Base-by-base conservation (phyloP, 2,113 vertebrate genomes). In the Chrysochloris asiatica region DNA sequence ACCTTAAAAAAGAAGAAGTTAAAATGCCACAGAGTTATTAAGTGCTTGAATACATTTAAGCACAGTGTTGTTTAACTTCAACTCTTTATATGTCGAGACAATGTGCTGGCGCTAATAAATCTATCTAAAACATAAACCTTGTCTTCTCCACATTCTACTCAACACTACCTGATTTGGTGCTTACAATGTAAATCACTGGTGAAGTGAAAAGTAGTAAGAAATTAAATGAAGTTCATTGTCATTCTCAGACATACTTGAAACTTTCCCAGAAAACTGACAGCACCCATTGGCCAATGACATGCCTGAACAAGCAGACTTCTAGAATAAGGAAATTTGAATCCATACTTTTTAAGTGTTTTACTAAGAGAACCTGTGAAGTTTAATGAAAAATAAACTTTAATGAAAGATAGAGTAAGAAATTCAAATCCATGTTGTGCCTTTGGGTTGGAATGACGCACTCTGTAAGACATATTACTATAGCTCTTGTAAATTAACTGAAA, bases 111-210 rank as follows among this genome's bases (percentile, higher is more conserved):
- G 33, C 9, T 8, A 80, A 76, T 50, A 38, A 88, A 81, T 77
- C 73, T 7, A n/a, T 12, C 13, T 6, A 72, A 71, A 43, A 52
- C 12, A 48, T 11, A 30, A 88, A 43, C 45, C 13, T 48, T 7
- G 14, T 45, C 72, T 52, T 88, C 52, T 82, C 61, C 82, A 72
- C 41, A 69, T 30, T 72, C 48, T 73, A 63, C 50, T 75, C 78
- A 56, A 45, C 59, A 71, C 48, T 59, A 71, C 63, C 48, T 88
- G 47, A 78, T 72, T 71, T 85, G 65, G 33, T 85, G 5, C 76
- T 79, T 93, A 71, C 63, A 72, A n/a, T 11, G 82, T 90, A 88
- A 87, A 93, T 93, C 89, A 81, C n/a, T 76, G 45, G 41, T 81
- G 85, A 86, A 79, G 83, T 69, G 63, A 92, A 90, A 73, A 61